These are phyloP conservation scores for Acanthopagrus latus DNA, from an alignment of 2,797 vertebrate genomes.

Conservation along the genomic window DNA sequence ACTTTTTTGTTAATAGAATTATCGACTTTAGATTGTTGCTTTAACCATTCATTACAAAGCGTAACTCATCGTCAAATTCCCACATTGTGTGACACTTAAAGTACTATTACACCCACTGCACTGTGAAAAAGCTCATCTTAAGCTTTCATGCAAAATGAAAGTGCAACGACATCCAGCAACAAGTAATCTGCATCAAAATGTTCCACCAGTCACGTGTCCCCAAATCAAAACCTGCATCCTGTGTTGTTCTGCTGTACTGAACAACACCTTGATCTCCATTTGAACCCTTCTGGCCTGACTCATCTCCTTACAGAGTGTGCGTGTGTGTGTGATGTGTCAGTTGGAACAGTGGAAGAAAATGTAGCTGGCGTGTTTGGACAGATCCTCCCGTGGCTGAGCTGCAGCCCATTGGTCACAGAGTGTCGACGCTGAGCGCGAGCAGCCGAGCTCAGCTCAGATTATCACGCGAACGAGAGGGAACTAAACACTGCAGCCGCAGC, in stretches of 20 bases:
- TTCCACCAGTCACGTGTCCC: neutral
- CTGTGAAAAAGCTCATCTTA: neutral
- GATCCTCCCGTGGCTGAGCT: conserved; percentile 31
- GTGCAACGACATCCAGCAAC: neutral
- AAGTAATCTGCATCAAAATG: neutral
- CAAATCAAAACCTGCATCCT: neutral
- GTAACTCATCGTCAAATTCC: neutral
- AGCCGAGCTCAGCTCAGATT: neutral
- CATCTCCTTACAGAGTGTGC: conserved; percentile 12
- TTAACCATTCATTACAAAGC: no score
- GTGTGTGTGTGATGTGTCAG: conserved; percentile 23
- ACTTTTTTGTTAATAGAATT: no score
- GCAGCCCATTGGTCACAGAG: conserved; percentile 56
- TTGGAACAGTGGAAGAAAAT: conserved; percentile 50
- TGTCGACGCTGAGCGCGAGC: neutral
- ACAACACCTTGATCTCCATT: conserved; percentile 64
- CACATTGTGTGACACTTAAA: no score
- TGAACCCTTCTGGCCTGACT: conserved; percentile 70
- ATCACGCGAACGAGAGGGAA: neutral
- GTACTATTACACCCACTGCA: neutral
- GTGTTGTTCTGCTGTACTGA: neutral
- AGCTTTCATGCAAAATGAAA: neutral
- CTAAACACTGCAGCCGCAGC: neutral
- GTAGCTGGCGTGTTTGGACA: conserved; percentile 63
- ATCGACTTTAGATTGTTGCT: no score